Evolutionary conservation across 2,797 vertebrate genomes (phyloP).

Genomic region (Hyperoplus lanceolatus): DNA sequence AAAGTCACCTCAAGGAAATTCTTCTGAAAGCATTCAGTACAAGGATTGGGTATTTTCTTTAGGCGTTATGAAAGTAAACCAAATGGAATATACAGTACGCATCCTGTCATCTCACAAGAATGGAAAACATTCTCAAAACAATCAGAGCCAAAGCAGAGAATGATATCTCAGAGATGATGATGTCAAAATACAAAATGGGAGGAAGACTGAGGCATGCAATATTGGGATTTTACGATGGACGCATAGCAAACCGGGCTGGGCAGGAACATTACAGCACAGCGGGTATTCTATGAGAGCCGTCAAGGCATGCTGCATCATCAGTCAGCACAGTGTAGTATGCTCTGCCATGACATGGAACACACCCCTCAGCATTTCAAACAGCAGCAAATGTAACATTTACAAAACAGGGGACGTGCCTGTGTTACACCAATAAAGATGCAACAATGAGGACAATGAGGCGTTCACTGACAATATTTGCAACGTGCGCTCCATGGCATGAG

Average conservation of each 20-base stretch:
- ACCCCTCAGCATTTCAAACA: constrained; percentile 43
- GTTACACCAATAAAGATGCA: constrained; percentile 14
- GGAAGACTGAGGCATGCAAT: constrained; percentile 6
- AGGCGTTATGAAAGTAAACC: constrained; percentile 4
- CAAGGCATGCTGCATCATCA: constrained; percentile 59
- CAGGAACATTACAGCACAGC: constrained; percentile 36
- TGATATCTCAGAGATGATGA: constrained; percentile 7
- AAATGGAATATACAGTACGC: not conserved
- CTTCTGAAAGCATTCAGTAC: not conserved
- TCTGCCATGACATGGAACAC: constrained; percentile 37
- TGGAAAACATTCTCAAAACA: not conserved
- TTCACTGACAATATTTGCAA: not conserved
- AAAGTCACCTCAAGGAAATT: not conserved
- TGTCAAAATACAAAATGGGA: constrained; percentile 4
- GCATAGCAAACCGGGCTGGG: constrained; percentile 44
- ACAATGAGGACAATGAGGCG: constrained; percentile 13
- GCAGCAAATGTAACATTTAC: constrained; percentile 26
- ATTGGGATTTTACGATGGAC: constrained; percentile 22
- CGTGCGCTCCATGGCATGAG: not conserved
- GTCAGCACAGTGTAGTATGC: constrained; percentile 48
- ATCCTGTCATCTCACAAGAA: not conserved
- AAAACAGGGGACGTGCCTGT: constrained; percentile 4
- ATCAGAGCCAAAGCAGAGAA: not conserved
- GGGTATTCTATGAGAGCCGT: constrained; percentile 38
- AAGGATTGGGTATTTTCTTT: not conserved